Evolutionary conservation across 2,888 invertebrate species (phyloP).

Genomic region (Sisyra nigra): DNA sequence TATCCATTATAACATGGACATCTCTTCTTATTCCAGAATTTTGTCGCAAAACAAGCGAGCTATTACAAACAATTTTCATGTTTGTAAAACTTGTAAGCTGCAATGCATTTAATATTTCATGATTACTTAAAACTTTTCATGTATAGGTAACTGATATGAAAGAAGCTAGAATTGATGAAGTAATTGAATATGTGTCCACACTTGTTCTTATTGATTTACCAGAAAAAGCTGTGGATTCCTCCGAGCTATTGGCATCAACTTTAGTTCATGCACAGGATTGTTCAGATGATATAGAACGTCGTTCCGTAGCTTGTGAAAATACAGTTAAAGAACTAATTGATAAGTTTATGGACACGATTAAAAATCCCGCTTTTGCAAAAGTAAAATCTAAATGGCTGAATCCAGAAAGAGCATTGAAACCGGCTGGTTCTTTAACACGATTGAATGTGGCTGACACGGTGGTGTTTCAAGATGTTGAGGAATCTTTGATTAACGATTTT

Average conservation of each 20-base stretch:
- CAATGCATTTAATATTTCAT: background rate
- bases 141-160: slow-evolving; percentile 54
- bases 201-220: slow-evolving; percentile 46
- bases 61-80: slow-evolving; percentile 43
- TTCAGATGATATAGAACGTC: slow-evolving; percentile 36
- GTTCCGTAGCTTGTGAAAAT: slow-evolving; percentile 51
- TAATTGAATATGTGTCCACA: slow-evolving; percentile 43
- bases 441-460: slow-evolving; percentile 18
- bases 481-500: slow-evolving; percentile 39
- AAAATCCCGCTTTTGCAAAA: slow-evolving; percentile 36
- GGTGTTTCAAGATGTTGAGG: slow-evolving; percentile 50
- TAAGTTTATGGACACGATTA: slow-evolving; percentile 51
- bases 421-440: slow-evolving; percentile 40
- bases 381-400: slow-evolving; percentile 48
- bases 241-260: slow-evolving; percentile 45
- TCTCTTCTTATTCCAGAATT: slow-evolving; percentile 54
- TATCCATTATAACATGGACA: slow-evolving; percentile 68
- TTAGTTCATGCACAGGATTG: slow-evolving; percentile 34
- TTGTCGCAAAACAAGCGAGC: slow-evolving; percentile 35
- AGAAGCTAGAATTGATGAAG: slow-evolving; percentile 53
- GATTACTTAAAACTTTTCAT: no score
- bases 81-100: slow-evolving; percentile 44
- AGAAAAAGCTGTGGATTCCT: slow-evolving; percentile 40
- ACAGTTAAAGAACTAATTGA: slow-evolving; percentile 63
- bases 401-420: slow-evolving; percentile 39